Evolutionary conservation across 2,888 invertebrate genomes (phyloP), one percentile per base, ranked within the genome.

Genomic region (Cancer borealis): DNA sequence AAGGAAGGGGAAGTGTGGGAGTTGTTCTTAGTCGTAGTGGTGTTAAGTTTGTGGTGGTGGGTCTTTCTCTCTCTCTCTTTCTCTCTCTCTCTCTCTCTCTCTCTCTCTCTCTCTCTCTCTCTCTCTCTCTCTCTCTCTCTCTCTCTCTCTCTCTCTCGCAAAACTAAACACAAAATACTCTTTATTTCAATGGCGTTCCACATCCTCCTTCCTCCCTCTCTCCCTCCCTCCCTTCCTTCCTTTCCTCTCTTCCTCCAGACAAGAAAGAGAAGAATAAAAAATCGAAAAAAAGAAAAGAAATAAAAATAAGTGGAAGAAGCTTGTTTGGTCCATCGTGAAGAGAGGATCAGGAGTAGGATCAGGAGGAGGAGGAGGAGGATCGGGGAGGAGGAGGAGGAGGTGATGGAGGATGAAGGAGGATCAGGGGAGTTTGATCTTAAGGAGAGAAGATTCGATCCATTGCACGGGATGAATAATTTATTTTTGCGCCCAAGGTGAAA

Each of bases 121-220:
- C 89, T 89, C 89, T 89, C 89, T 89, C 89, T 49, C 89, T 89
- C 89, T 89, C 89, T 89, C 89, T 49, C 39, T 39, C 39, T 39
- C 39, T 39, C 39, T 39, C 39, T 39, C 39, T 39, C 39, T 39
- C 39, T 39, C 39, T 0, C 39, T 39, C 39, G 39, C 39, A 39
- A 39, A 39, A 39, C 39, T 39, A 39, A 39, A 39, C 88, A 17
- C 88, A 30, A 26, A 6, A 12, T 39, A 0, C 8, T 45, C 87
- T 39, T 12, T 87, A 26, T 30, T 87, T 5, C 39, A 12, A 21
- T 14, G 5, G 4, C 87, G 6, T 39, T 39, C 45, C 39, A 3
- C 45, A 39, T n/a, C 14, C 17, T 87, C 30, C 87, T 5, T 87
- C 4, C 87, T 4, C 17, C 30, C 45, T 45, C 17, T 30, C 87